Evolutionary conservation across 2,113 vertebrate species (phyloP).

Genomic region (Etheostoma spectabile): DNA sequence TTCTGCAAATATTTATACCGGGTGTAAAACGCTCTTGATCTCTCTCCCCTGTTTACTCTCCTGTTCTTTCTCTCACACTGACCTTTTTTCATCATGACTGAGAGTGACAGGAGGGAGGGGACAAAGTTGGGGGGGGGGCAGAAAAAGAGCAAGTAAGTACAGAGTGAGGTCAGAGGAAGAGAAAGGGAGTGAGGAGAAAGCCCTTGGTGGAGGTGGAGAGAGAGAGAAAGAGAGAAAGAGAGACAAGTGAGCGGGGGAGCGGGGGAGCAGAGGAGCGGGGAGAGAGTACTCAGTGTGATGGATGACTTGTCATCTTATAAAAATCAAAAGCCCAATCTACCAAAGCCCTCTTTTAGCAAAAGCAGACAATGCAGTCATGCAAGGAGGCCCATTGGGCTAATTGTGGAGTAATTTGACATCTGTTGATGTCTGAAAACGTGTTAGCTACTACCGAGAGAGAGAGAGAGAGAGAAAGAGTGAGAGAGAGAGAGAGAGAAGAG

Average conservation of each 20-base stretch:
- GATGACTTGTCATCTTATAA: constrained; percentile 81
- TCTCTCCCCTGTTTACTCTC: constrained; percentile 85
- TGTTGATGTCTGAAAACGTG: constrained; percentile 78
- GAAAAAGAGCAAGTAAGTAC: constrained; percentile 56
- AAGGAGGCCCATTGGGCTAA: constrained; percentile 77
- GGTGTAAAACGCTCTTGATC: constrained; percentile 87
- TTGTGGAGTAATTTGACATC: constrained; percentile 85
- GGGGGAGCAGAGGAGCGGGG: constrained; percentile 17
- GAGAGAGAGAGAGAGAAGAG: constrained; percentile 21
- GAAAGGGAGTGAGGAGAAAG: constrained; percentile 48
- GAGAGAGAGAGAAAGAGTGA: constrained; percentile 25
- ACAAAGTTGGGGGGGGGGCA: constrained; percentile 35
- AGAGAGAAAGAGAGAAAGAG: constrained; percentile 41
- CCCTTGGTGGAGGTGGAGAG: constrained; percentile 20
- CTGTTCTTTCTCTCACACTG: constrained; percentile 82
- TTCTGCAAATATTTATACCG: constrained; percentile 86
- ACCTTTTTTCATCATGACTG: constrained; percentile 80
- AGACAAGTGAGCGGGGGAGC: constrained; percentile 41
- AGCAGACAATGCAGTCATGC: constrained; percentile 70
- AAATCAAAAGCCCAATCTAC: constrained; percentile 79
- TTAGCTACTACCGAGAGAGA: constrained; percentile 69
- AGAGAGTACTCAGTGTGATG: constrained; percentile 68
- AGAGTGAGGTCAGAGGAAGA: constrained; percentile 61
- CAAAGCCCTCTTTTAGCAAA: constrained; percentile 61
- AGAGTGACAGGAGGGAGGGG: constrained; percentile 77